These are phyloP conservation scores for Papilio machaon DNA, from an alignment of 1,140 invertebrate genomes.

Conservation along the genomic window DNA sequence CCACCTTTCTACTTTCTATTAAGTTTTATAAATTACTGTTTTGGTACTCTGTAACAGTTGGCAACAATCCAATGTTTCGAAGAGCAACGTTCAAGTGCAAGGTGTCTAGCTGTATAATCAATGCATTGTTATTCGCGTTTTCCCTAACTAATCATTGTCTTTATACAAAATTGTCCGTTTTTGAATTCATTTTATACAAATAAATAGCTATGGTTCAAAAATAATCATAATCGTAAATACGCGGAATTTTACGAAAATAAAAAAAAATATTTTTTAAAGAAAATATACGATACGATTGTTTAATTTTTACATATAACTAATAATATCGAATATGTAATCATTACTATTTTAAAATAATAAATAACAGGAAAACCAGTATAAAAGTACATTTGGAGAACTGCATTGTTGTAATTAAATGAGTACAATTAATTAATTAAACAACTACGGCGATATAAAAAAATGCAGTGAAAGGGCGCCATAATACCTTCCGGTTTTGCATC, in stretches of 20 bases:
- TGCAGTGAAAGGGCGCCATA: slow-evolving; percentile 13
- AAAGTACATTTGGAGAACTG: neutral
- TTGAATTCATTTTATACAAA: too few relatives aligned
- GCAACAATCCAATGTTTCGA: neutral
- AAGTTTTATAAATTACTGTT: neutral
- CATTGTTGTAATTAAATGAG: neutral
- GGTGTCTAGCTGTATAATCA: neutral
- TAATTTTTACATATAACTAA: too few relatives aligned
- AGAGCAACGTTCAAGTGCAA: neutral
- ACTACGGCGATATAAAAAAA: neutral
- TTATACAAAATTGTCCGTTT: too few relatives aligned
- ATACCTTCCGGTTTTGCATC: slow-evolving; percentile 20
- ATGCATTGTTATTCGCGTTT: too few relatives aligned
- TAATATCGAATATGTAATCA: too few relatives aligned
- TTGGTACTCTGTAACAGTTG: slow-evolving; percentile 4
- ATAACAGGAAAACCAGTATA: neutral
- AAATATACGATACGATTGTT: too few relatives aligned
- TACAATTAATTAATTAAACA: neutral
- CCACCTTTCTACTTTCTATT: neutral
- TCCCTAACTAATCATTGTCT: too few relatives aligned
- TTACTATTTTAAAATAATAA: too few relatives aligned
- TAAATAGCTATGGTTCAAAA: too few relatives aligned
- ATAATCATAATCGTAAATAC: too few relatives aligned
- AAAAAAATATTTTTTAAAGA: too few relatives aligned
- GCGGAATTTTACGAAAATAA: too few relatives aligned